Evolutionary conservation across 1,140 invertebrate genomes (phyloP), one percentile per base, ranked within the genome.

Genomic region (Bombus huntii): DNA sequence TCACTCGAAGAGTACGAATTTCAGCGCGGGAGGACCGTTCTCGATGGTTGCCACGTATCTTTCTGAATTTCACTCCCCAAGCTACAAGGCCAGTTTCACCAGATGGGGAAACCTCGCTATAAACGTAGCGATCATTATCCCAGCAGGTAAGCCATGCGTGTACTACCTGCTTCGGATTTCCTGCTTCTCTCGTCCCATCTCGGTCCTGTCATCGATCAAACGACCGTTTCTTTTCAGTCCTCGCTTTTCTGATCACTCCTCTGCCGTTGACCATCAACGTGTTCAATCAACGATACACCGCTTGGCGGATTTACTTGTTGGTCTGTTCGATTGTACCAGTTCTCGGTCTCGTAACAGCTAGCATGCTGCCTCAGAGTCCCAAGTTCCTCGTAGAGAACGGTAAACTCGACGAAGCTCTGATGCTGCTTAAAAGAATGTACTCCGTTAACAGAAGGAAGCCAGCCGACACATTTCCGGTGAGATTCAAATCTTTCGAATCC

Each of bases 221-320:
- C 73, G 37, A 22, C 83, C 81, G 85, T 74, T 75, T 65, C 22
- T 88, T 83, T 71, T 74, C 86, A 96, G 96, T 93, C 34, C 53
- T 96, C 73, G 96, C 95, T 0, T 95, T 96, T 89, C 91, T 92
- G 2, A 92, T 96, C 12, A 93, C 96, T 62, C 96, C 96, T 0
- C 93, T 92, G 22, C 8, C 92, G 12, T 91, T 88, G 71, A 28
- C 81, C 92, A 53, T 95, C 93, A 85, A 93, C 89, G 86, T 94
- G 62, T 92, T 93, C 66, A 90, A 89, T 53, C 92, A 91, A 65
- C 90, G 92, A 37, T 96, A 94, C 92, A 94, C 95, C 86, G 95
- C 95, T 62, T 97, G 96, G 96, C 92, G 96, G 85, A 95, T 97
- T 57, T 97, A 96, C 91, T 92, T 96, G 57, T 90, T 96, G 81